Evolutionary conservation across 2,888 invertebrate genomes (phyloP).

Genomic region (Acleris literana): DNA sequence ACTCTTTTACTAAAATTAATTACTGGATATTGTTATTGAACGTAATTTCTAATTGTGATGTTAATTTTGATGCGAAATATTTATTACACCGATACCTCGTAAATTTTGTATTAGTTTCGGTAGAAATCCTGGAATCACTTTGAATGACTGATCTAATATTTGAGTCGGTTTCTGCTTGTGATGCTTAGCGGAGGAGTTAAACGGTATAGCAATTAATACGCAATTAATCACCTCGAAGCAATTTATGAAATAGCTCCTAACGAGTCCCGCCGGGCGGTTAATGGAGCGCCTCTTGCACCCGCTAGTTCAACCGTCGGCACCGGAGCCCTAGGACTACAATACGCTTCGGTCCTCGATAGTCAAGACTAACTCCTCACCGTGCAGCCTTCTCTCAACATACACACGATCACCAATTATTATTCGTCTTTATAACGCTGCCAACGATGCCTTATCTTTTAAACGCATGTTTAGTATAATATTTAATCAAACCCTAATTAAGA

Average conservation of each 20-base stretch:
- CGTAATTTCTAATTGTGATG: neutral
- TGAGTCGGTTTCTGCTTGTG: constrained; percentile 27
- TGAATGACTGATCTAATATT: constrained; percentile 1
- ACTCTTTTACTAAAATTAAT: constrained; percentile 15
- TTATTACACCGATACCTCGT: too few relatives aligned
- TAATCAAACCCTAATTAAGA: too few relatives aligned
- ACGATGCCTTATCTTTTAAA: too few relatives aligned
- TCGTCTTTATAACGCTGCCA: too few relatives aligned
- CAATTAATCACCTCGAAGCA: constrained; percentile 75
- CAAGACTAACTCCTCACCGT: too few relatives aligned
- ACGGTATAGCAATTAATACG: constrained; percentile 78
- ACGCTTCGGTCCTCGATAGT: too few relatives aligned
- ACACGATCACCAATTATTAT: too few relatives aligned
- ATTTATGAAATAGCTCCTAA: constrained; percentile 77
- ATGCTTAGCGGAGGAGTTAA: constrained; percentile 60
- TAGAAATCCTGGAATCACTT: neutral
- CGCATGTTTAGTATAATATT: too few relatives aligned
- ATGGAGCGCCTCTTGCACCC: constrained; percentile 52
- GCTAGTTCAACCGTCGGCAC: constrained; percentile 22
- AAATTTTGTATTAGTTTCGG: neutral
- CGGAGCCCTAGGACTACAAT: neutral
- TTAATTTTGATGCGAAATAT: neutral
- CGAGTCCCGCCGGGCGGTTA: constrained; percentile 57
- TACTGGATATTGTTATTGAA: constrained; percentile 1
- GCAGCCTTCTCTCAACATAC: too few relatives aligned